phyloP scores from a whole-genome alignment of 2,888 invertebrate species.

The Tachystola acroxantha region DNA sequence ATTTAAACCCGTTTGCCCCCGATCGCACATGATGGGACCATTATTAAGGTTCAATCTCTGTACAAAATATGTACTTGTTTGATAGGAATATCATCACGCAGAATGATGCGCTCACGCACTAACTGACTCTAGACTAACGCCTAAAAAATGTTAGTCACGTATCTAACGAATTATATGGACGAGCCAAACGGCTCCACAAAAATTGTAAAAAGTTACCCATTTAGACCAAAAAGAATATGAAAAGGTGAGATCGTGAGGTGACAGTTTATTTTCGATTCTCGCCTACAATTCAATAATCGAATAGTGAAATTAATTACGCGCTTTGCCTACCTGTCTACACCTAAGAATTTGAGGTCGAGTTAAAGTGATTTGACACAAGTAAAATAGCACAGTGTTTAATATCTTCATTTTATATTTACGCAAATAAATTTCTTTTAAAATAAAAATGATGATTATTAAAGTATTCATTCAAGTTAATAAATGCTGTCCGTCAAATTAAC shows the following conservation, averaged over 20 bases:
- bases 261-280: constrained; percentile 41
- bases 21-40: no score
- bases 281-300: constrained; percentile 48
- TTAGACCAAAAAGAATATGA: constrained; percentile 49
- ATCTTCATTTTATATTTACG: no score
- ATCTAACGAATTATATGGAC: constrained; percentile 65
- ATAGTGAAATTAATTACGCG: constrained; percentile 56
- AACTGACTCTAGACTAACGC: constrained; percentile 18
- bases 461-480: no score
- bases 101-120: constrained; percentile 35
- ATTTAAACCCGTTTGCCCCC: no score
- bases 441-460: no score
- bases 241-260: constrained; percentile 40
- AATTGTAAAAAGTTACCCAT: constrained; percentile 60
- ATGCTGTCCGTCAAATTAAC: no score
- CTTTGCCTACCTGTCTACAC: constrained; percentile 16
- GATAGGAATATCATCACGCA: constrained; percentile 56
- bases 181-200: constrained; percentile 50
- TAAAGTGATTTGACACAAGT: no score
- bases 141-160: constrained; percentile 64
- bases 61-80: constrained; percentile 47
- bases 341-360: no score
- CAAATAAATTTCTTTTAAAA: no score
- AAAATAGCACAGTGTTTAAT: no score
- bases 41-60: constrained; percentile 31